A percentile compares a stretch with the other conserved stretches of the same genome.
phyloP scores from a whole-genome alignment of 2,888 invertebrate genomes.

The Gastracanthus pulcherrimus region DNA sequence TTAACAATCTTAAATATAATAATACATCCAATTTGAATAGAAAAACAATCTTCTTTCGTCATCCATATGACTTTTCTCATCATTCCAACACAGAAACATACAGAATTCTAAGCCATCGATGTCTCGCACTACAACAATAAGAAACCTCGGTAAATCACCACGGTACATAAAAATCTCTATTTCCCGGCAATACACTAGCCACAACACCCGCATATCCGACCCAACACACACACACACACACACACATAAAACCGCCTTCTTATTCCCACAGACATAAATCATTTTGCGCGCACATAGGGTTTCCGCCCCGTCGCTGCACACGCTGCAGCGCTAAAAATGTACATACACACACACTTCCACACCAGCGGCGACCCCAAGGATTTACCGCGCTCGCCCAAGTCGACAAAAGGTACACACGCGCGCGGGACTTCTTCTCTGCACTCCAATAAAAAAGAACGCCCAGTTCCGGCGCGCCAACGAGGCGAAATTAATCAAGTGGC shows the following conservation, averaged over 20 bases:
- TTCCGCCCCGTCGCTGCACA: not conserved
- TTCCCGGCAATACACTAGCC: no score
- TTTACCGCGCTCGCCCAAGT: not conserved
- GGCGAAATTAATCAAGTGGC: slow-evolving; percentile 41
- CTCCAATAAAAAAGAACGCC: not conserved
- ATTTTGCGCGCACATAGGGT: not conserved
- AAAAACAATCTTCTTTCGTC: no score
- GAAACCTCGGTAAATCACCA: no score
- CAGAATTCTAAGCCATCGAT: no score
- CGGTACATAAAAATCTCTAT: no score
- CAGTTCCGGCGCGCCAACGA: slow-evolving; percentile 16
- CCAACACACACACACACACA: not conserved
- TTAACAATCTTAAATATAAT: no score
- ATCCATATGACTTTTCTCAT: no score
- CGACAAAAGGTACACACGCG: not conserved
- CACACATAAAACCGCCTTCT: not conserved
- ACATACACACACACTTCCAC: not conserved
- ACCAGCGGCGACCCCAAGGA: not conserved
- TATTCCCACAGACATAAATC: slow-evolving; percentile 2
- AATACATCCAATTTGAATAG: no score
- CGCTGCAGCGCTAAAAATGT: not conserved
- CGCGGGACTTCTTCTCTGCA: not conserved
- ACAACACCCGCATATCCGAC: no score
- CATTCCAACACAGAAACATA: no score
- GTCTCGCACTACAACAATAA: no score